Evolutionary conservation across 2,888 invertebrate species (phyloP), one percentile per base, ranked within the genome.

Genomic region (Laothoe populi): DNA sequence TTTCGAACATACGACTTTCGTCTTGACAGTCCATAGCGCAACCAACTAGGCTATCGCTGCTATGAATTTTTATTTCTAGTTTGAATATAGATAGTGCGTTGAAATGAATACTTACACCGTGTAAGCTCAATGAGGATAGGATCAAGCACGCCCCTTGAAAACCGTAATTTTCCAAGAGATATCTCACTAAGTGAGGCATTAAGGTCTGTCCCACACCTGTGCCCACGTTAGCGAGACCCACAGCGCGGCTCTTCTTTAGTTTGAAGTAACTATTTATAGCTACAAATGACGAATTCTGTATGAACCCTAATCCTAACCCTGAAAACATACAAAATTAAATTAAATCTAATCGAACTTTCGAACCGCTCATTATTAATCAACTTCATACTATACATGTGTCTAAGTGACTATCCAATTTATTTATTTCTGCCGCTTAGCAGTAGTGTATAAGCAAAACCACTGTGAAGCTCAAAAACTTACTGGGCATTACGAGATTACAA

Each of bases 151-250:
- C 94, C 40, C 94, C 94, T 69, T 87, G 92, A 79, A 94, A 96
- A 57, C 95, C 95, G 81, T 94, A 96, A 70, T 93, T 88, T 68
- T 94, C 94, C 66, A 96, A 82, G 57, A 96, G 93, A 74, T 94
- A 93, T 57, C 95, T 91, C 63, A 96, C 95, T 69, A 96, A 87
- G 75, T 95, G 95, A 2, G 96, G 96, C 93, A 96, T 95, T 65
- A 96, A 79, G 82, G 96, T 95, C 81, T 96, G 96, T 2, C 96
- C 96, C 26, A 96, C 84, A 64, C 96, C 96, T 67, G 96, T 96
- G 62, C 96, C 96, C 26, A 96, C 96, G 87, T 96, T 94, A 0
- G 96, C 95, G 35, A 96, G 87, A 1, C 96, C 96, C 61, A 96
- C 96, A n/a, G 96, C 96, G 45, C 95, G 93, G 65, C 95, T 95